A percentile compares a stretch with the other conserved stretches of the same genome.
Conservation (phyloP, 2,888 invertebrate species). For the Dicranocentrus wangi region DNA sequence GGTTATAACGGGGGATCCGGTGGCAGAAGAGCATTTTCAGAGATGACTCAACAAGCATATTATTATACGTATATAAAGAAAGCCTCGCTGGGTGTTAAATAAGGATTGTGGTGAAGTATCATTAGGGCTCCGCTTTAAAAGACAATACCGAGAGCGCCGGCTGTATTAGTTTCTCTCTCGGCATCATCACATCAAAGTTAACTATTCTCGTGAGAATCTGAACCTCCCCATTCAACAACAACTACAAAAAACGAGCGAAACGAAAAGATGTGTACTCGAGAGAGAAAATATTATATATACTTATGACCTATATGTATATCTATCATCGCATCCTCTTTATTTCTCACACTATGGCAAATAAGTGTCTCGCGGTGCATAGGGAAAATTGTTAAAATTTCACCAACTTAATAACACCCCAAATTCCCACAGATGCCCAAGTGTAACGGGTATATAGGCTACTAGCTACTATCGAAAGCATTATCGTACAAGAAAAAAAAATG, state of each 20-base stretch:
- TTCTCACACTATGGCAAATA: too few relatives aligned
- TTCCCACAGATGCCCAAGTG: slow-evolving; percentile 4
- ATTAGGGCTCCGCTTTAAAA: not conserved
- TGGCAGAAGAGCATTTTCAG: not conserved
- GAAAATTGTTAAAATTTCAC: not conserved
- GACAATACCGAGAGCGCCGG: not conserved
- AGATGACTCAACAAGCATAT: not conserved
- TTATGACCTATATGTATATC: too few relatives aligned
- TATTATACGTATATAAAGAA: not conserved
- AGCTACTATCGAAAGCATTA: too few relatives aligned
- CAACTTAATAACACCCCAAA: not conserved
- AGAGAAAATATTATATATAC: too few relatives aligned
- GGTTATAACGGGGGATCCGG: too few relatives aligned
- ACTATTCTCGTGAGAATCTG: not conserved
- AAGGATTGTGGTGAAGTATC: slow-evolving; percentile 7
- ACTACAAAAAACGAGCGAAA: too few relatives aligned
- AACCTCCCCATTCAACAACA: not conserved
- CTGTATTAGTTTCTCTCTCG: too few relatives aligned
- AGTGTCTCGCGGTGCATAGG: too few relatives aligned
- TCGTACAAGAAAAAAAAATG: too few relatives aligned
- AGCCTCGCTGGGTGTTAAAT: not conserved
- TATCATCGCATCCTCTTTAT: too few relatives aligned
- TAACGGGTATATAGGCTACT: not conserved
- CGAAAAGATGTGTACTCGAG: too few relatives aligned
- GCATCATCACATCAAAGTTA: not conserved